Evolutionary conservation across 2,797 vertebrate species (phyloP), one percentile per base, ranked within the genome.

Genomic region (Neopelma chrysocephalum): DNA sequence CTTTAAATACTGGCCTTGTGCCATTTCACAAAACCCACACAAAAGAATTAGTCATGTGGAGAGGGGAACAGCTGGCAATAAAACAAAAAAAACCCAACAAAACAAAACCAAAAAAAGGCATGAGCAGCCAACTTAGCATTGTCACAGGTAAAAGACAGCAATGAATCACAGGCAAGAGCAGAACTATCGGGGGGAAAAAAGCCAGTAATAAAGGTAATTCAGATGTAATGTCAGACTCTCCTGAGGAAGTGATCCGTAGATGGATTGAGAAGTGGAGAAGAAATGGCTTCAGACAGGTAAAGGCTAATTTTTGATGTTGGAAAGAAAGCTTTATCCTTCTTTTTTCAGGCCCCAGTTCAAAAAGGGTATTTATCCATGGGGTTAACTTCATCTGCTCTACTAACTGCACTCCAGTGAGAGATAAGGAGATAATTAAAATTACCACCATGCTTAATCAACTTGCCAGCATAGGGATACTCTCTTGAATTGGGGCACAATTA

Each of bases 371-470:
- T 95, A 93, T 90, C 73, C 90, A 57, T 40, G 60, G 89, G 64
- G 90, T 91, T 94, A 91, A 93, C 80, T 91, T 94, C 40, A 87
- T 94, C 95, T 91, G 81, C 82, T 92, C 87, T 25, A 93, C 76
- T 94, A 91, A 93, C 93, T 86, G 77, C 94, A 93, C 91, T 94
- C 90, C 90, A 91, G 93, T 93, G 96, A 94, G 89, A 95, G 80
- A 91, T 94, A 83, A 95, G 91, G 86, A 94, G 94, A 94, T 94
- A 91, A 96, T 96, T 96, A 97, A 96, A 95, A 95, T 80, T 95
- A 96, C 93, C 90, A 86, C 91, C 91, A 95, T 93, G 90, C 82
- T 95, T 96, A 96, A 96, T 96, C 94, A 96, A 94, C 85, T 91
- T 93, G 88, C 91, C 94, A 94, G 94, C 94, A 87, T 43, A 93